These are phyloP conservation scores for Epizoanthus scotinus DNA, from an alignment of 92 coral and sea anemone genomes.

Conservation along the genomic window DNA sequence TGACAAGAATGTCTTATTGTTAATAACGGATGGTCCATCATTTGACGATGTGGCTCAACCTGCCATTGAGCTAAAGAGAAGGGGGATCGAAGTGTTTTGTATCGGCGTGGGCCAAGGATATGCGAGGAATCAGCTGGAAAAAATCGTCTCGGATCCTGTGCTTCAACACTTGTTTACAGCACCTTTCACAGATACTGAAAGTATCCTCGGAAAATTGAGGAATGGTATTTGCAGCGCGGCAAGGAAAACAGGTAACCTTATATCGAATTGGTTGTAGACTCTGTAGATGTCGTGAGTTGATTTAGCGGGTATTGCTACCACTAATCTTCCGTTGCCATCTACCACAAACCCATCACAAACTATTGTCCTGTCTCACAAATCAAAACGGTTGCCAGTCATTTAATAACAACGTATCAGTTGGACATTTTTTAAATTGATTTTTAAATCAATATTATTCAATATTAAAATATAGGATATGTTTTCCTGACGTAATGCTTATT, in stretches of 20 bases:
- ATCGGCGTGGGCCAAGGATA: slow-evolving; percentile 83
- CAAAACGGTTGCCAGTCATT: no score
- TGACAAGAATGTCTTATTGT: slow-evolving; percentile 72
- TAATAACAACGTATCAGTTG: no score
- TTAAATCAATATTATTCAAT: no score
- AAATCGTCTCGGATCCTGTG: slow-evolving; percentile 78
- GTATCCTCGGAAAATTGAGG: slow-evolving; percentile 53
- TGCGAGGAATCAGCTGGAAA: slow-evolving; percentile 71
- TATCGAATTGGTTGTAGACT: no score
- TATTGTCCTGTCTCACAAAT: no score
- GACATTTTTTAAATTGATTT: no score
- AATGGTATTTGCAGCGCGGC: slow-evolving; percentile 55
- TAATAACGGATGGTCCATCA: slow-evolving; percentile 90
- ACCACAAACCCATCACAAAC: no score
- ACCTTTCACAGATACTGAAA: slow-evolving; percentile 58
- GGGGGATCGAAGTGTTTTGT: slow-evolving; percentile 86
- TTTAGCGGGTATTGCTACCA: no score
- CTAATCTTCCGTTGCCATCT: no score
- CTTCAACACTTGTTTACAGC: slow-evolving; percentile 75
- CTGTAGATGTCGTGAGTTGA: no score
- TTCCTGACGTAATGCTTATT: no score
- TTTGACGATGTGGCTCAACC: slow-evolving; percentile 87
- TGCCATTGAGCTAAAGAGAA: slow-evolving; percentile 74
- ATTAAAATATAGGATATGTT: no score
- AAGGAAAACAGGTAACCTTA: slow-evolving; percentile 44